A percentile compares a stretch with the other conserved stretches of the same genome.
These are phyloP conservation scores for Lerema accius DNA, from an alignment of 1,140 invertebrate species.

Conservation along the genomic window DNA sequence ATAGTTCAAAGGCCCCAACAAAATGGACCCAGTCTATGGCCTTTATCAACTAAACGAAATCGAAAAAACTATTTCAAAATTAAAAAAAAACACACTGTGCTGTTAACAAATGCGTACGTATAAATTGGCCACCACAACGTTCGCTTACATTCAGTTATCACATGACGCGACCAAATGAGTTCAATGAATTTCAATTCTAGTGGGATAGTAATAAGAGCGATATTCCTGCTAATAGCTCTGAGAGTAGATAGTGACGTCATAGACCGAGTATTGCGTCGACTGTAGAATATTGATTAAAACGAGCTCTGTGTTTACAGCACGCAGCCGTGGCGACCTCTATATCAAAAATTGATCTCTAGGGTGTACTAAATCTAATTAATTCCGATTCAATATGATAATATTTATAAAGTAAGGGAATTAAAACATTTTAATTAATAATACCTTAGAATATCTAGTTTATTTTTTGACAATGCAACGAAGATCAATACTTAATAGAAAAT, in stretches of 20 bases:
- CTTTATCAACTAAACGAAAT: no score
- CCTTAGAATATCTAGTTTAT: slow-evolving; percentile 5
- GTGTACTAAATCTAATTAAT: neutral
- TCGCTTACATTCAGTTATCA: neutral
- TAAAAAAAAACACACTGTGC: neutral
- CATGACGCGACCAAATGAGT: neutral
- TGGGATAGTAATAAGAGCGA: neutral
- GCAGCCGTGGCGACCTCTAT: slow-evolving; percentile 41
- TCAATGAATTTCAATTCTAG: neutral
- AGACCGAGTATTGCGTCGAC: slow-evolving; percentile 35
- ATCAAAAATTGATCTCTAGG: slow-evolving; percentile 21
- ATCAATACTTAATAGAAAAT: neutral
- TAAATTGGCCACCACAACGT: neutral
- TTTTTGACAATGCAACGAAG: slow-evolving; percentile 1
- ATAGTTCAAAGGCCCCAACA: no score
- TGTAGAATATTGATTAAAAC: slow-evolving; percentile 15
- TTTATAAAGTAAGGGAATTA: slow-evolving; percentile 5
- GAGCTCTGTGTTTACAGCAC: slow-evolving; percentile 53
- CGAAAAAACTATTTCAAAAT: neutral
- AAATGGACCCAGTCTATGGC: no score
- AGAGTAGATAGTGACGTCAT: no score
- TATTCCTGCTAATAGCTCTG: slow-evolving; percentile 14
- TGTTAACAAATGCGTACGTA: no score
- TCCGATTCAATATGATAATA: neutral
- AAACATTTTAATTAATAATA: slow-evolving; percentile 4